phyloP scores from a whole-genome alignment of 2,113 vertebrate genomes.

The Hemiscyllium ocellatum region DNA sequence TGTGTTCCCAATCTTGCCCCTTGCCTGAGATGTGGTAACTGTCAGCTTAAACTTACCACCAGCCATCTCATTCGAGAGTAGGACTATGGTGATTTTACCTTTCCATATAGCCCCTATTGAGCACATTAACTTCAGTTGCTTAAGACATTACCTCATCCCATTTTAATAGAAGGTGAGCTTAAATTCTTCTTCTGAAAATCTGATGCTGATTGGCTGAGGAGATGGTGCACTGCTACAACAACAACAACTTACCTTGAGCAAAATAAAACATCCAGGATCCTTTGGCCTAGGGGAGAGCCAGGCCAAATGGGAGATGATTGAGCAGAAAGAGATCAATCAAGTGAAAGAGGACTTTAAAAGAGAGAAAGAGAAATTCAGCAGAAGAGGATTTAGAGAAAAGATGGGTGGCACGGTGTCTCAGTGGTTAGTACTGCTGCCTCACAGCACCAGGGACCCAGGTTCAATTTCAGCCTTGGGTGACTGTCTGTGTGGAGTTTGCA shows the following conservation, averaged over 20 bases:
- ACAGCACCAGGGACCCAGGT: too few species aligned
- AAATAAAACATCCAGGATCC: neutral
- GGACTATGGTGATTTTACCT: too few species aligned
- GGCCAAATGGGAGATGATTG: neutral
- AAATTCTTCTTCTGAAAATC: neutral
- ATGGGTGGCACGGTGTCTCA: too few species aligned
- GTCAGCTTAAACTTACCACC: too few species aligned
- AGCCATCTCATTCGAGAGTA: too few species aligned
- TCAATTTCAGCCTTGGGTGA: too few species aligned
- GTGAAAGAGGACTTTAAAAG: neutral
- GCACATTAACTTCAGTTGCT: neutral
- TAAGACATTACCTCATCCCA: neutral
- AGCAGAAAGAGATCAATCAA: neutral
- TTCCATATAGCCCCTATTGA: neutral
- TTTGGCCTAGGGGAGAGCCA: neutral
- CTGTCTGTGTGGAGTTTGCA: too few species aligned
- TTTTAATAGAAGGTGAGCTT: neutral
- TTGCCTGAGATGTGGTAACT: too few species aligned
- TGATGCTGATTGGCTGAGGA: neutral
- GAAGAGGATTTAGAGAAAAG: neutral
- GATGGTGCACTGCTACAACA: neutral
- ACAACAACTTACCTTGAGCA: neutral
- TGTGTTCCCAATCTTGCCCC: too few species aligned
- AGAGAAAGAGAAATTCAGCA: neutral
- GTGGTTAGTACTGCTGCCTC: too few species aligned